Base-by-base conservation (phyloP, 2,888 invertebrate genomes). In the Diloba caeruleocephala region DNA sequence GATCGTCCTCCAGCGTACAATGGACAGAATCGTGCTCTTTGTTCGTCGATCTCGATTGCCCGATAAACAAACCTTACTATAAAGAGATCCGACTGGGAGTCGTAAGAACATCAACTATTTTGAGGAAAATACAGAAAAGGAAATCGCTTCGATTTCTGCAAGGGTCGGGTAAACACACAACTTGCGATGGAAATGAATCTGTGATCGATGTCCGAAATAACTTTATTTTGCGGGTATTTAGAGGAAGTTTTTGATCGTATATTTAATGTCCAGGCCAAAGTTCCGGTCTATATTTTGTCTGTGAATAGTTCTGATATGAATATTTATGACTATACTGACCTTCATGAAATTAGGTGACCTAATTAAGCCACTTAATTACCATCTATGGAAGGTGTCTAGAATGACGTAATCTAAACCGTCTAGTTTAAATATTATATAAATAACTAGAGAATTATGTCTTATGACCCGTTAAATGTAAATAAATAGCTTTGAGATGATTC, bases 61-160 rank as follows among this genome's bases (percentile, higher is more conserved):
- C 76, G 77, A 81, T 84, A 85, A 84, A 84, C 81, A 85, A 81
- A 81, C 80, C 75, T 67, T 79, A 68, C 76, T 74, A 80, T 83
- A 84, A 81, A 82, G 74, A 74, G 73, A 76, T 77, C 71, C 76
- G 64, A 69, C 60, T 57, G 81, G 84, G 80, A 82, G 67, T 74
- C 65, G 64, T 59, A 67, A 63, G 72, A 63, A 60, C 78, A 76
- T 80, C 67, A 63, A 79, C 68, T 74, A 64, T 78, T 76, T 77
- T 71, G 75, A 78, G 78, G 79, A 78, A 83, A 82, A 83, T 69
- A 73, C 71, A 77, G 39, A 63, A 74, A 75, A 78, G 74, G 69
- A 73, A 79, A 77, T 71, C 65, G 76, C 60, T 74, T 73, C 61
- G 59, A 71, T 71, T 59, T 66, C 68, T 56, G 58, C 70, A 62